Conservation (phyloP, 2,888 invertebrate species). For the Euzetes globulus region DNA sequence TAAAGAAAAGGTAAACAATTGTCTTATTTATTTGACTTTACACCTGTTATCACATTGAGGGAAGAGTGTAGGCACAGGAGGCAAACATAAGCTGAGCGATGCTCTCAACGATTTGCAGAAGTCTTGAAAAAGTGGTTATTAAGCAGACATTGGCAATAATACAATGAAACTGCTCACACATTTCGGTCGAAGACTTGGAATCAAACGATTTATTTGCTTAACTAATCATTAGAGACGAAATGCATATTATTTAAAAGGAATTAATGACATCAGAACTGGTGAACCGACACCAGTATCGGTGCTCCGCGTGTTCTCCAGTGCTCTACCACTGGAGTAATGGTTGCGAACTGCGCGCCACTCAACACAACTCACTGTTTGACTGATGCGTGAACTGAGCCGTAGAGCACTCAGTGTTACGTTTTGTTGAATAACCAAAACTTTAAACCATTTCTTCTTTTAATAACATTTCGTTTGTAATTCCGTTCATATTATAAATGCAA, state of each 20-base stretch:
- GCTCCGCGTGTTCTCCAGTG: background rate
- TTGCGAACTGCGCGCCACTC: conserved; percentile 22
- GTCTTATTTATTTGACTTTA: background rate
- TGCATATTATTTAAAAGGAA: background rate
- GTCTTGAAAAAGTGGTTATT: background rate
- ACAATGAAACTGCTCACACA: background rate
- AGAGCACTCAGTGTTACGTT: conserved; percentile 1
- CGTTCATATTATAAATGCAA: background rate
- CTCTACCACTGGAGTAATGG: background rate
- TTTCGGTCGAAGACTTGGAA: background rate
- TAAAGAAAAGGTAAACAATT: background rate
- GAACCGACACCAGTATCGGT: conserved; percentile 11
- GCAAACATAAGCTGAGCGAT: background rate
- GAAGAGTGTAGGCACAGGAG: background rate
- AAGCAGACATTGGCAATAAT: background rate
- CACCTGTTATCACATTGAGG: background rate
- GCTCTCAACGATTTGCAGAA: background rate
- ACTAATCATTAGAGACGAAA: background rate
- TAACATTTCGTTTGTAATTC: background rate
- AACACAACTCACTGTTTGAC: conserved; percentile 12
- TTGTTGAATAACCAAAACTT: conserved; percentile 8
- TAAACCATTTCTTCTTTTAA: conserved; percentile 12
- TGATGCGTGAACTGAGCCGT: conserved; percentile 22
- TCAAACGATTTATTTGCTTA: background rate
- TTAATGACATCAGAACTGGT: background rate